Evolutionary conservation across 1,140 invertebrate species (phyloP), one percentile per base, ranked within the genome.

Genomic region (Rhagoletis zephyria): DNA sequence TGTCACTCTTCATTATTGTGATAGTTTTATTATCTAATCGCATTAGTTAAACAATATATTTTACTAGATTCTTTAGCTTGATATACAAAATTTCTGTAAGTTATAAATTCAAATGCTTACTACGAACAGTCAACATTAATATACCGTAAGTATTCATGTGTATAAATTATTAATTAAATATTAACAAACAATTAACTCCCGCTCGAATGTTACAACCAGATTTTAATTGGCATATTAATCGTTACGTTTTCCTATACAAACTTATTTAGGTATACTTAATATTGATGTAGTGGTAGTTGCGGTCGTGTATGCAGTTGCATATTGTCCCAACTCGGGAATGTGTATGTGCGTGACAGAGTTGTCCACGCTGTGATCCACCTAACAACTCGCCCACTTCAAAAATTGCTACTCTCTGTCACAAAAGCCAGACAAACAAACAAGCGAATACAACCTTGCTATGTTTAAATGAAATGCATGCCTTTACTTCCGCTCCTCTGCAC

Each of bases 331-430:
- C 61, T 7, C 61, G 61, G 9, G 61, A 4, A 14, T 63, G 1
- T 63, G n/a, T 14, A 1, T 67, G n/a, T 67, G 30, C 30, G 10
- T 67, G 64, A 40, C 30, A 19, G 19, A 30, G 30, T 67, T 1
- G 16, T 40, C 30, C 4, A 67, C 0, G n/a, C n/a, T 56, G 10
- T 4, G 45, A 81, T 48, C 74, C 48, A 19, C 74, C 19, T 12
- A 19, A 5, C 45, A 81, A 81, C 74, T 81, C 74, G 74, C 74
- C 48, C 74, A 7, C 48, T 30, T 30, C 48, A 14, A 74, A 74
- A 74, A 51, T 14, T 59, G 16, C 2, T 56, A 56, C 74, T 19
- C 74, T 81, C 12, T 10, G 51, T 56, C 51, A 56, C 74, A 48
- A 70, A 16, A 40, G 16, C 5, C 19, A 30, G 42, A 45, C 6